Conservation (phyloP, 2,888 invertebrate genomes). For the Omphaloscelis lunosa region DNA sequence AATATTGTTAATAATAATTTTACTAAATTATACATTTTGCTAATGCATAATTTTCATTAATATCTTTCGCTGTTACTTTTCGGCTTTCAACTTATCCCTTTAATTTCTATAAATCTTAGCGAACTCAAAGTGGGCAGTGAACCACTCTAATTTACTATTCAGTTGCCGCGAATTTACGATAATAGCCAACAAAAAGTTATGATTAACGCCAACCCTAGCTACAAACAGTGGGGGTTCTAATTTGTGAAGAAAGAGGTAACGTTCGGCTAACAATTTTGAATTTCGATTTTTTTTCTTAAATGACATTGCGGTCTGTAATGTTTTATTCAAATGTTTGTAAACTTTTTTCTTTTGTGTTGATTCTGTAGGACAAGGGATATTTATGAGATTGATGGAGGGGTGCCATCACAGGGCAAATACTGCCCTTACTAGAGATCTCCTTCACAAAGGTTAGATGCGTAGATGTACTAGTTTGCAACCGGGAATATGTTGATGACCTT, state of each 20-base stretch:
- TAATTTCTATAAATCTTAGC: slow-evolving; percentile 13
- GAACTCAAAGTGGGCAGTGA: slow-evolving; percentile 38
- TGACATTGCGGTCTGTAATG: slow-evolving; percentile 1
- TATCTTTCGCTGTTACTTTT: background rate
- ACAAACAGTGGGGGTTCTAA: slow-evolving; percentile 60
- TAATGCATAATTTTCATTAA: background rate
- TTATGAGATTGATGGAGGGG: background rate
- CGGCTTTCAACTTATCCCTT: slow-evolving; percentile 1
- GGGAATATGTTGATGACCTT: background rate
- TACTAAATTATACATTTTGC: no score
- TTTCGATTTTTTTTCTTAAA: slow-evolving; percentile 26
- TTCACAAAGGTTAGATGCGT: background rate
- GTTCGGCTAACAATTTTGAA: slow-evolving; percentile 23
- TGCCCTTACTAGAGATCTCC: background rate
- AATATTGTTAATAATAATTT: background rate
- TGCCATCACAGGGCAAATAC: background rate
- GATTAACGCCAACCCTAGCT: slow-evolving; percentile 71
- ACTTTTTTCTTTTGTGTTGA: slow-evolving; percentile 27
- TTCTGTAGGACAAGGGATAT: slow-evolving; percentile 3
- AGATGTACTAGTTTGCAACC: background rate
- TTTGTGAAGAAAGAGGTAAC: slow-evolving; percentile 56
- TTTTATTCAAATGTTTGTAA: slow-evolving; percentile 37
- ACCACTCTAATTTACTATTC: slow-evolving; percentile 67
- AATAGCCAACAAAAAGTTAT: slow-evolving; percentile 79
- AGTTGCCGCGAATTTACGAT: slow-evolving; percentile 74